Base-by-base conservation (phyloP, 1,140 invertebrate species). In the Drosophila lini region DNA sequence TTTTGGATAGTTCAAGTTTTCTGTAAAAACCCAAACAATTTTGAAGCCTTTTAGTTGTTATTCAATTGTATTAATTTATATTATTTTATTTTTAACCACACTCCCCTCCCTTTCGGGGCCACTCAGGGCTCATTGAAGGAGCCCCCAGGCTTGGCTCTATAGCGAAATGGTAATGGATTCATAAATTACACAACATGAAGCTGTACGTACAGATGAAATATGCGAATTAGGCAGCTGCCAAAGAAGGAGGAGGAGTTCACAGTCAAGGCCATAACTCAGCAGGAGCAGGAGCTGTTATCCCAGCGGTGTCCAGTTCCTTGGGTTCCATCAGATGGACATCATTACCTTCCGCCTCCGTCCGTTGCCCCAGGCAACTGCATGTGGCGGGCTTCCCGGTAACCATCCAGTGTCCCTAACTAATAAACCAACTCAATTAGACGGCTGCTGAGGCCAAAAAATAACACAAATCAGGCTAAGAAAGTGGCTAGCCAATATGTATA, bases 381-480 rank as follows among this genome's bases (percentile, higher is more conserved):
- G 28, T 44, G 11, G 22, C 9, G 40, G 73, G 53, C 40, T 73
- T 73, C 69, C 36, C 31, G 28, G 67, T 16, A 44, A 44, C 42
- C 16, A 7, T 19, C 40, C 50, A 41, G 36, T 28, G 25, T 36
- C 6, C 65, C 69, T 65, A 84, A 84, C 78, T 84, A 89, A 84
- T 81, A 90, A 82, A 70, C 55, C 81, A 80, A 79, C 81, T 82
- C 78, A 89, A 82, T 89, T 90, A 90, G 78, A 40, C 57, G 68
- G 67, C 76, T 79, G 83, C 62, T 40, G 67, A 45, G 65, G 32
- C 67, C 40, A 69, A 58, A 32, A 70, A n/a, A 58, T n/a, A 57
- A 71, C 31, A 40, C 31, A n/a, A 36, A 31, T 42, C 9, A 10
- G 22, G 19, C 41, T 25, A 8, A 34, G 55, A 19, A 59, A 22